Conservation (phyloP, 2,113 vertebrate species). For the Lutjanus erythropterus region DNA sequence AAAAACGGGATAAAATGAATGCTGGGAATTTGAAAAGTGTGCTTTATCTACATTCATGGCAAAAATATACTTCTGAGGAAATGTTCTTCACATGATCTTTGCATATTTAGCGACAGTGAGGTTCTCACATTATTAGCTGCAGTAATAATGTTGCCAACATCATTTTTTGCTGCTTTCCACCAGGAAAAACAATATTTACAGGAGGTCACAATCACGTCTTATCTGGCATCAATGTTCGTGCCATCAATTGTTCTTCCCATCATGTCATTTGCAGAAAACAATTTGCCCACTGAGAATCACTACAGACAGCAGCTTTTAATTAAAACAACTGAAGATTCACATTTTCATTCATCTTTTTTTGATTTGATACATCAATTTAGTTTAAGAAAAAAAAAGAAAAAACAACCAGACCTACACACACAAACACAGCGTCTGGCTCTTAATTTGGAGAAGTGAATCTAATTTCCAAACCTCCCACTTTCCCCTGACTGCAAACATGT, state of each 20-base stretch:
- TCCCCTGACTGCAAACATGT: slow-evolving; percentile 11
- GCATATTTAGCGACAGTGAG: neutral
- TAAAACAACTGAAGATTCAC: neutral
- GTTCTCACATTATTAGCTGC: neutral
- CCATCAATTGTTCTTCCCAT: neutral
- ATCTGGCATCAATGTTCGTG: neutral
- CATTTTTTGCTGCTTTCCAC: neutral
- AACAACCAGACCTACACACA: neutral
- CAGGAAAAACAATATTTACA: neutral
- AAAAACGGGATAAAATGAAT: slow-evolving; percentile 84
- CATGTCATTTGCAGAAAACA: neutral
- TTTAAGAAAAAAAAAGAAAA: neutral
- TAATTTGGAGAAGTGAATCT: slow-evolving; percentile 15
- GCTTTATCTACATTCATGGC: no score
- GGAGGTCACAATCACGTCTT: neutral
- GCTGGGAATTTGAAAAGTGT: slow-evolving; percentile 58
- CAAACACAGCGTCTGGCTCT: neutral
- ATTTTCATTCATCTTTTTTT: neutral
- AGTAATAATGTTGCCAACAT: neutral
- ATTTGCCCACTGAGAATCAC: neutral
- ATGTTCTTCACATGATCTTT: neutral
- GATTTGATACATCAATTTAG: neutral
- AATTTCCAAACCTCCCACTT: slow-evolving; percentile 22
- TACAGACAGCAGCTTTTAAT: neutral
- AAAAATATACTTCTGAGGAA: no score